These are phyloP conservation scores for Mesodorylaimus sp. DNA, from an alignment of 2,888 invertebrate genomes.

Conservation along the genomic window DNA sequence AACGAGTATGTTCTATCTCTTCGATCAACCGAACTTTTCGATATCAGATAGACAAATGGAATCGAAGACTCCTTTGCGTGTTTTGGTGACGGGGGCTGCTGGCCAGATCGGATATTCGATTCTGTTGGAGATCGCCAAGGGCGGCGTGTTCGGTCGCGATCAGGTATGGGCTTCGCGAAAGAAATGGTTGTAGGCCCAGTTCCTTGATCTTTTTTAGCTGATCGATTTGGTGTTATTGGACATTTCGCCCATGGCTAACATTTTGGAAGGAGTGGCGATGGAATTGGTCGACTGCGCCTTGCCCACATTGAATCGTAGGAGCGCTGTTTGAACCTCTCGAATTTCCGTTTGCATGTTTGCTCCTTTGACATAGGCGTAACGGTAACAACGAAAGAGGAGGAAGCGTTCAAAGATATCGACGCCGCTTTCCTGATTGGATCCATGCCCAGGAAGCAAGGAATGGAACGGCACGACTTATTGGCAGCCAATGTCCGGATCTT, in stretches of 20 bases:
- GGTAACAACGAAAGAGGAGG: slow-evolving; percentile 65
- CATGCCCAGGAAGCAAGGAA: slow-evolving; percentile 90
- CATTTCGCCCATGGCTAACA: slow-evolving; percentile 82
- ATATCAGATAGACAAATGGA: too few species aligned
- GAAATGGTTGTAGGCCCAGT: too few species aligned
- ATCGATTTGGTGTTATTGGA: slow-evolving; percentile 74
- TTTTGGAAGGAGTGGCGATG: slow-evolving; percentile 95
- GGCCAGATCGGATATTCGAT: slow-evolving; percentile 97
- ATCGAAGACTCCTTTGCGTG: slow-evolving; percentile 32
- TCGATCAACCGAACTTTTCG: too few species aligned
- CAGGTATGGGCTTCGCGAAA: slow-evolving; percentile 44
- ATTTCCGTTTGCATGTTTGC: too few species aligned
- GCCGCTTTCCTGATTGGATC: slow-evolving; percentile 92
- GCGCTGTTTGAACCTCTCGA: neutral
- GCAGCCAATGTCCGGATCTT: slow-evolving; percentile 96
- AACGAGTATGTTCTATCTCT: too few species aligned
- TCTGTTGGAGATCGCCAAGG: slow-evolving; percentile 78
- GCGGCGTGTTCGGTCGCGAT: slow-evolving; percentile 74
- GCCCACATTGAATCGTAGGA: slow-evolving; percentile 53
- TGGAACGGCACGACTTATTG: slow-evolving; percentile 94
- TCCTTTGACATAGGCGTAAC: slow-evolving; percentile 44
- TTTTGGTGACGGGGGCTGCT: slow-evolving; percentile 92
- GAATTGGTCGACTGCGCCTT: slow-evolving; percentile 87
- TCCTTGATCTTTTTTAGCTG: slow-evolving; percentile 41
- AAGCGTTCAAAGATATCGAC: slow-evolving; percentile 84